Evolutionary conservation across 2,888 invertebrate species (phyloP).

Genomic region (Meteorus cinctellus): DNA sequence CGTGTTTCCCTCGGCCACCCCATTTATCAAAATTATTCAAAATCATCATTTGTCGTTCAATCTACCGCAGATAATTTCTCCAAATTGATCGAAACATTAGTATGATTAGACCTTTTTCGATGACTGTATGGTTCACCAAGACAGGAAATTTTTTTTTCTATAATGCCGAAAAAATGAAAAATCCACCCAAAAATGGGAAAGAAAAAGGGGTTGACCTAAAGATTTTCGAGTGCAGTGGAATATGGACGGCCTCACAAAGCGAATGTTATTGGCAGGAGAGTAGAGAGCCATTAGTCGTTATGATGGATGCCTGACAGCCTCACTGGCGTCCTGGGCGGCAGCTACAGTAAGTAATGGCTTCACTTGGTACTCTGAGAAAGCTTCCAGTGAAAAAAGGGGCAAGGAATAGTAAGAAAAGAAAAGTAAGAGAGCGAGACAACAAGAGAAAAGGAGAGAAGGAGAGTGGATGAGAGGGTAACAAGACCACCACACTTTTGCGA

Average conservation of each 20-base stretch:
- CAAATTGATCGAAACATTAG: conserved; percentile 23
- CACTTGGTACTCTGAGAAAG: conserved; percentile 70
- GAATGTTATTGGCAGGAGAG: conserved; percentile 73
- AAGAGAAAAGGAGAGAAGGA: no score
- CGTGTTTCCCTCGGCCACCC: conserved; percentile 49
- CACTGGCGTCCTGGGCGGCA: conserved; percentile 69
- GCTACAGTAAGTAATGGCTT: conserved; percentile 73
- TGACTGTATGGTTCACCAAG: no score
- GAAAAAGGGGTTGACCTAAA: conserved; percentile 42
- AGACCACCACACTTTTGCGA: conserved; percentile 41
- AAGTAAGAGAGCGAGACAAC: no score
- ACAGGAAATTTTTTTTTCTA: no score
- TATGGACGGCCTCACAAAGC: conserved; percentile 50
- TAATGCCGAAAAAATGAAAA: conserved; percentile 45
- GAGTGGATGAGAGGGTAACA: conserved; percentile 17
- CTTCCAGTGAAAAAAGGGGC: conserved; percentile 29
- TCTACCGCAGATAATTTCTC: conserved; percentile 41
- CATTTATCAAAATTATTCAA: conserved; percentile 22
- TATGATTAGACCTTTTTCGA: neutral
- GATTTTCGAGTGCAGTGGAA: conserved; percentile 44
- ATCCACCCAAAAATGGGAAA: conserved; percentile 52
- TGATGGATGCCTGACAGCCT: conserved; percentile 73
- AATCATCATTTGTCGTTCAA: conserved; percentile 48
- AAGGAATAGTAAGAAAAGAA: neutral
- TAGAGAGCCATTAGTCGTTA: conserved; percentile 71